Conservation (phyloP, 2,113 vertebrate species). For the Danio rerio region DNA sequence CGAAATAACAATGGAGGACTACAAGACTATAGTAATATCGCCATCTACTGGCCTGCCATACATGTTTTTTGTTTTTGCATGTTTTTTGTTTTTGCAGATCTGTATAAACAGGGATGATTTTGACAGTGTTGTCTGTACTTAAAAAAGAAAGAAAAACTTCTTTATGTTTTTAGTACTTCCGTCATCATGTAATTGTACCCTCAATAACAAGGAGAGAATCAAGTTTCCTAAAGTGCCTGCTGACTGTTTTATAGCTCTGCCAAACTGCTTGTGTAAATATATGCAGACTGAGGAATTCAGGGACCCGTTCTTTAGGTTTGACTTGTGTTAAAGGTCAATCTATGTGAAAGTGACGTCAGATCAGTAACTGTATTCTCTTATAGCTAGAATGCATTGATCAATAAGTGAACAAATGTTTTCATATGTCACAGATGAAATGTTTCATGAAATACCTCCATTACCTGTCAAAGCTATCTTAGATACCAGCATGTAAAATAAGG, state of each 20-base stretch:
- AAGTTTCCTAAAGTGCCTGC: conserved; percentile 35
- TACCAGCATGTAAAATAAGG: conserved; percentile 28
- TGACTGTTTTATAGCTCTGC: conserved; percentile 8
- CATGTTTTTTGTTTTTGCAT: no score
- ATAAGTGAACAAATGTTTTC: background rate
- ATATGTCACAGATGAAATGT: conserved; percentile 3
- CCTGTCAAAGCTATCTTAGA: conserved; percentile 37
- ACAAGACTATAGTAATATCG: no score
- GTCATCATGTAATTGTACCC: no score
- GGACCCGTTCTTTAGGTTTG: conserved; percentile 17
- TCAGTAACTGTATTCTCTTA: conserved; percentile 10
- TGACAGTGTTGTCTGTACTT: no score
- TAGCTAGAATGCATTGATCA: background rate
- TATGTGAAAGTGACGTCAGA: conserved; percentile 6
- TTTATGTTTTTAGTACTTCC: no score
- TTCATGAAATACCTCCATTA: conserved; percentile 22
- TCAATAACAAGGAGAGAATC: background rate
- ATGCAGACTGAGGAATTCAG: conserved; percentile 38
- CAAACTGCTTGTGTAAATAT: conserved; percentile 17
- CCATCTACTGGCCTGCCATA: no score
- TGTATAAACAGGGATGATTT: no score
- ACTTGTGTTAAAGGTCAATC: conserved; percentile 1
- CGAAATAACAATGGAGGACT: no score
- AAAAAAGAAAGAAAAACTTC: no score
- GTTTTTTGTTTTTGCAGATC: no score